phyloP scores from a whole-genome alignment of 2,797 vertebrate species.

The Neomorphus geoffroyi region DNA sequence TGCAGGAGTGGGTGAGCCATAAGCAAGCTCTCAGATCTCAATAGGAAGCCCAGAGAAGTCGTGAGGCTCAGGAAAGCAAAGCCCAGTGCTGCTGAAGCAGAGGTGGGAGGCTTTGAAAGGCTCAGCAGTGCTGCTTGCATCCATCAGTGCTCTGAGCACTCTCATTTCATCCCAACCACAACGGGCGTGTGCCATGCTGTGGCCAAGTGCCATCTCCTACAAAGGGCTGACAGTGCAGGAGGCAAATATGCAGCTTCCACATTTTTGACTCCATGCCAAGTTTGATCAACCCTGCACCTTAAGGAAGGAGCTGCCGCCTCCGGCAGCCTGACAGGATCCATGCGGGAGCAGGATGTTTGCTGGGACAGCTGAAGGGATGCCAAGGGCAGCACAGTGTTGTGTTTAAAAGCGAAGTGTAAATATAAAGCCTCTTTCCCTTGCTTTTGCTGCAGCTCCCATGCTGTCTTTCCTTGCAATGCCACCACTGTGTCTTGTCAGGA shows the following conservation, averaged over 20 bases:
- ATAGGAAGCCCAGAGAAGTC: background rate
- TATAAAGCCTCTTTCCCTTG: background rate
- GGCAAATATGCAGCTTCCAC: background rate
- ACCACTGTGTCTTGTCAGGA: background rate
- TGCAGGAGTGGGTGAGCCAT: background rate
- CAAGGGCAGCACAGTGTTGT: background rate
- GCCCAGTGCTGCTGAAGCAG: fast-evolving
- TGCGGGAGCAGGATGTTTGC: background rate
- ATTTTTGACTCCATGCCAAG: background rate
- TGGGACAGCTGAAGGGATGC: background rate
- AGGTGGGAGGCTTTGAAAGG: background rate
- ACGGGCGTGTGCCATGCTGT: fast-evolving
- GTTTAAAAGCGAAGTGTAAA: background rate
- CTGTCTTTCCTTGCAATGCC: background rate
- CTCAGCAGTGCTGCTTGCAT: background rate
- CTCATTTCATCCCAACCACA: fast-evolving
- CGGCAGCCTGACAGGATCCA: background rate
- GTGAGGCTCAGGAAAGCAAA: background rate
- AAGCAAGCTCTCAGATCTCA: background rate
- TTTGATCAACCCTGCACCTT: fast-evolving
- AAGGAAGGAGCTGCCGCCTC: background rate
- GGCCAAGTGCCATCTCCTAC: background rate
- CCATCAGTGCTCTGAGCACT: background rate
- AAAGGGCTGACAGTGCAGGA: background rate
- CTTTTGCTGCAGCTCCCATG: background rate